These are phyloP conservation scores for Polydrusus cervinus DNA, from an alignment of 2,888 invertebrate genomes.

Conservation along the genomic window DNA sequence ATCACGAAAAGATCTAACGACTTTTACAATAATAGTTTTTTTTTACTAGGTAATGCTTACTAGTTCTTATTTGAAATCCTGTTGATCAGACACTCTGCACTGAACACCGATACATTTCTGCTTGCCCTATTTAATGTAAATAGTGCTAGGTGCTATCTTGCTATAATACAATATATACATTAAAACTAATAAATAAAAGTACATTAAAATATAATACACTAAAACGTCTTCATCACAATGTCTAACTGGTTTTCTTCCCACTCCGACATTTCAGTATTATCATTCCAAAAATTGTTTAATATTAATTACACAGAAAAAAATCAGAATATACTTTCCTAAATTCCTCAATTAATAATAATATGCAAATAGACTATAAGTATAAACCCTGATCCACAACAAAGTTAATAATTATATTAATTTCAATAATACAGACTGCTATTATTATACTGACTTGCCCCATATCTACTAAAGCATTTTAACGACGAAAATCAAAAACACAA, in stretches of 20 bases:
- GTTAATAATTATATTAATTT: too few species aligned
- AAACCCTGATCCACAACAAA: too few species aligned
- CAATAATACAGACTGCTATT: too few species aligned
- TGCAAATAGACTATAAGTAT: too few species aligned
- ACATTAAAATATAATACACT: slow-evolving; percentile 60
- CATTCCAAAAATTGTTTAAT: too few species aligned
- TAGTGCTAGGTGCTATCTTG: slow-evolving; percentile 63
- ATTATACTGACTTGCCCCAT: too few species aligned
- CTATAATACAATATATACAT: slow-evolving; percentile 69
- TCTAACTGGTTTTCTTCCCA: slow-evolving; percentile 12
- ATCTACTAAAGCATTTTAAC: too few species aligned
- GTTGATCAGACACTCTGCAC: slow-evolving; percentile 64
- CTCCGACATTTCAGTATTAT: neutral
- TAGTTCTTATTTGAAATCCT: slow-evolving; percentile 33
- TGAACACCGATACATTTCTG: slow-evolving; percentile 57
- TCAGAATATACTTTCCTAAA: too few species aligned
- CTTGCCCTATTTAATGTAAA: slow-evolving; percentile 69
- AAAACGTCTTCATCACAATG: slow-evolving; percentile 60
- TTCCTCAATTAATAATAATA: too few species aligned
- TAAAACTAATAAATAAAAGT: slow-evolving; percentile 64
- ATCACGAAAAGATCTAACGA: slow-evolving; percentile 41
- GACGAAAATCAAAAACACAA: too few species aligned
- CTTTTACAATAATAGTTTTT: slow-evolving; percentile 37
- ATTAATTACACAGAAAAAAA: too few species aligned
- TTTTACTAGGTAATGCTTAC: slow-evolving; percentile 41